Conservation (phyloP, 2,888 invertebrate genomes). For the Seira sanloemensis region DNA sequence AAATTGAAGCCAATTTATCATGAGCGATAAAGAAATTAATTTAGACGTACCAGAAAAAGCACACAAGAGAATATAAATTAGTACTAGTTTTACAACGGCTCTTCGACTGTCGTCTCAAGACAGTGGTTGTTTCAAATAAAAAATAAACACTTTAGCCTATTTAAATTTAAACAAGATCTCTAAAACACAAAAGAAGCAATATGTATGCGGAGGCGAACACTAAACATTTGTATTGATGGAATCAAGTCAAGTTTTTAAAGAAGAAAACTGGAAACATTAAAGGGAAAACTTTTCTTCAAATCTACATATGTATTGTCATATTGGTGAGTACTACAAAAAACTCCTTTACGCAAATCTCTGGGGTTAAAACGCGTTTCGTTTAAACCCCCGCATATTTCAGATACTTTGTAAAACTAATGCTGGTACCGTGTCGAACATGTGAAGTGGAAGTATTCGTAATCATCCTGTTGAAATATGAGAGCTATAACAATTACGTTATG, state of each 20-base stretch:
- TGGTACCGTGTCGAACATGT: slow-evolving; percentile 53
- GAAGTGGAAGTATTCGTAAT: slow-evolving; percentile 22
- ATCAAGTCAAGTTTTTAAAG: slow-evolving; percentile 28
- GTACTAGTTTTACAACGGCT: no score
- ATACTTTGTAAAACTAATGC: slow-evolving; percentile 36
- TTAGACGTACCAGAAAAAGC: no score
- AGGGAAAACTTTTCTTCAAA: not conserved
- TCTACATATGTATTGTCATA: not conserved
- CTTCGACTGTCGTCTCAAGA: no score
- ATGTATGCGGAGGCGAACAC: no score
- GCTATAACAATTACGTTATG: slow-evolving; percentile 35
- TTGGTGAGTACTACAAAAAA: not conserved
- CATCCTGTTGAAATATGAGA: slow-evolving; percentile 57
- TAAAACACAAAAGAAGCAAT: no score
- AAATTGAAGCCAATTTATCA: no score
- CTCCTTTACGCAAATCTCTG: not conserved
- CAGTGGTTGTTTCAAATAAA: no score
- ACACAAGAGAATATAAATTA: no score
- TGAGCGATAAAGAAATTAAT: no score
- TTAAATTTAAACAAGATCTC: no score
- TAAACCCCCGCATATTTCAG: slow-evolving; percentile 30
- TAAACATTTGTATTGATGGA: no score
- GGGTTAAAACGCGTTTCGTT: not conserved
- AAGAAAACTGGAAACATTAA: slow-evolving; percentile 42
- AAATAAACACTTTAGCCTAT: no score